Base-by-base conservation (phyloP, 2,113 vertebrate genomes). In the Sinocyclocheilus grahami region DNA sequence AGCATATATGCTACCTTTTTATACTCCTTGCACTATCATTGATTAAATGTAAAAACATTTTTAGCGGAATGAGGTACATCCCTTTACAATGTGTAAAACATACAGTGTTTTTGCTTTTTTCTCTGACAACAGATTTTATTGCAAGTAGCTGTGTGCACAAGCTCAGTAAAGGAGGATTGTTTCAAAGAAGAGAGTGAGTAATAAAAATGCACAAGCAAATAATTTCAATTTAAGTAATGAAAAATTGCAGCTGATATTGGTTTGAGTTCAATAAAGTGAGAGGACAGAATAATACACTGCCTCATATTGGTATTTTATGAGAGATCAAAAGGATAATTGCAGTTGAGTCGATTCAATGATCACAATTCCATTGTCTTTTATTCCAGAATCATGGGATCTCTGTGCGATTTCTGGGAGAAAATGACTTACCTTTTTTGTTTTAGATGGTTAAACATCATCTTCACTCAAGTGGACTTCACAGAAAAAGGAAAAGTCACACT, bases 301-400 rank as follows among this genome's bases (percentile, higher is more conserved):
- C 72, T 78, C 48, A 30, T 13, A 14, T 39, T 37, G 18, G 16
- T 82, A 86, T 78, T 48, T 84, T 65, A 51, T 22, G 46, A 79
- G 33, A 65, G 16, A 89, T 85, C 22, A 48, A 39, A 83, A 63
- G 71, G 60, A 86, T 84, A 71, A 71, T 71, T 85, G 60, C 24
- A 48, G 39, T 75, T 33, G 63, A 53, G 27, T 83, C 46, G 12
- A 48, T 65, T 37, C 6, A 84, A 24, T 48, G 33, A 7, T 69
- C 33, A 18, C 42, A 30, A n/a, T 13, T 53, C 9, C 30, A 33
- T 27, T 78, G n/a, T 24, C 10, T 39, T 87, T 37, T 72, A 72
- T 60, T n/a, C 8, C 20, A 9, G 20, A 60, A 37, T 87, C 60
- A 10, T 80, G 82, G 55, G 27, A 60, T 82, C n/a, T 85, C 46